Evolutionary conservation across 2,113 vertebrate species (phyloP).

Genomic region (Ceratotherium simum): DNA sequence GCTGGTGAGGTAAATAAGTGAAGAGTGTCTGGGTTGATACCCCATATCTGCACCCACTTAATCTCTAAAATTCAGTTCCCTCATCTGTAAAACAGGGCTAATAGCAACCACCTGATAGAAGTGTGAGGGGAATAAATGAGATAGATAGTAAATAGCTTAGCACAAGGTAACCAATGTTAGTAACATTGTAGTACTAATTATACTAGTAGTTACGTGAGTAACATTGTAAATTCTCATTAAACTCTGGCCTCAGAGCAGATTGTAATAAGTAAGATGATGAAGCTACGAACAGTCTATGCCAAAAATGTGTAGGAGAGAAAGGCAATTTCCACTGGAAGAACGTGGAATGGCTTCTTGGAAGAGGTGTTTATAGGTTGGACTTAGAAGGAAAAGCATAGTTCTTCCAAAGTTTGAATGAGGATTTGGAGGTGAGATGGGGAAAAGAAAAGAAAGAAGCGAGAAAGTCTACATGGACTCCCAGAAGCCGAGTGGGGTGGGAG

Average conservation of each 20-base stretch:
- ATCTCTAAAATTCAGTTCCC: not conserved
- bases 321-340: not conserved
- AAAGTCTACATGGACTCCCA: not conserved
- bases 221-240: not conserved
- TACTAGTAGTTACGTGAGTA: not conserved
- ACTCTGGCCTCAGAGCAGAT: not conserved
- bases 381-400: not conserved
- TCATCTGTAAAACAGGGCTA: not conserved
- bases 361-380: not conserved
- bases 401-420: not conserved
- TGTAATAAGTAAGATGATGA: not conserved
- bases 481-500: not conserved
- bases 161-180: not conserved
- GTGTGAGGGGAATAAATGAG: not conserved
- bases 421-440: not conserved
- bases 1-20: not conserved
- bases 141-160: not conserved
- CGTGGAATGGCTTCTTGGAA: not conserved
- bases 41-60: not conserved
- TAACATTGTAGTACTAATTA: not conserved
- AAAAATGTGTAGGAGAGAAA: not conserved
- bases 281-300: not conserved
- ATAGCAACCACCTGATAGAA: not conserved
- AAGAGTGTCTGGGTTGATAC: not conserved
- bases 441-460: not conserved